A percentile compares a stretch with the other conserved stretches of the same genome.
Conservation (phyloP, 2,113 vertebrate genomes). For the Colius striatus region DNA sequence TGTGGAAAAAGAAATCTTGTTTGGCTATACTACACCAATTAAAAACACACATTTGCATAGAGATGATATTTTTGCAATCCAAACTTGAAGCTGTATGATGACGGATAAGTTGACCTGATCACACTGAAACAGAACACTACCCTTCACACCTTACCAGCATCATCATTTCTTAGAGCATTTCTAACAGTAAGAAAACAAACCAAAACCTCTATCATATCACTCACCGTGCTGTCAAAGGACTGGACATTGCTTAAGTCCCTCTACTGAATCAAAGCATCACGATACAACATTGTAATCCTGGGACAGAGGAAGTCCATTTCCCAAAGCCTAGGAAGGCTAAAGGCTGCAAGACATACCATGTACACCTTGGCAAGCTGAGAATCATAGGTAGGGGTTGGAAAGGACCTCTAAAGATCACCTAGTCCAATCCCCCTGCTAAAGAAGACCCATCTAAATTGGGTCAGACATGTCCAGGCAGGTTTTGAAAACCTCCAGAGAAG, state of each 20-base stretch:
- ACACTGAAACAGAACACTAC: background rate
- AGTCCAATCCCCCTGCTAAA: no score
- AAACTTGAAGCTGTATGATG: background rate
- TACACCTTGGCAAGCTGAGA: background rate
- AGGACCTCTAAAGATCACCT: no score
- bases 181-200: background rate
- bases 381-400: no score
- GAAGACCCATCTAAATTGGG: no score
- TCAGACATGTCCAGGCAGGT: no score
- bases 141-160: background rate
- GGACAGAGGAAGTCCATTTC: background rate
- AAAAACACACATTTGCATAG: background rate
- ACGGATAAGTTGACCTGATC: background rate
- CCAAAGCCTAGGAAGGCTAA: background rate
- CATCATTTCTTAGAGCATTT: background rate
- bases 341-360: no score
- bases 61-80: background rate
- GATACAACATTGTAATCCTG: background rate
- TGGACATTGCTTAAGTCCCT: background rate
- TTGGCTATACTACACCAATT: background rate
- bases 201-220: background rate
- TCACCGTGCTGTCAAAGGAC: background rate
- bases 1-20: background rate
- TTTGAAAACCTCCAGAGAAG: no score
- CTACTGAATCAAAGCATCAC: rapidly evolving